A percentile compares a stretch with the other conserved stretches of the same genome.
Conservation (phyloP, 2,113 vertebrate species). For the Brachyhypopomus gauderio region DNA sequence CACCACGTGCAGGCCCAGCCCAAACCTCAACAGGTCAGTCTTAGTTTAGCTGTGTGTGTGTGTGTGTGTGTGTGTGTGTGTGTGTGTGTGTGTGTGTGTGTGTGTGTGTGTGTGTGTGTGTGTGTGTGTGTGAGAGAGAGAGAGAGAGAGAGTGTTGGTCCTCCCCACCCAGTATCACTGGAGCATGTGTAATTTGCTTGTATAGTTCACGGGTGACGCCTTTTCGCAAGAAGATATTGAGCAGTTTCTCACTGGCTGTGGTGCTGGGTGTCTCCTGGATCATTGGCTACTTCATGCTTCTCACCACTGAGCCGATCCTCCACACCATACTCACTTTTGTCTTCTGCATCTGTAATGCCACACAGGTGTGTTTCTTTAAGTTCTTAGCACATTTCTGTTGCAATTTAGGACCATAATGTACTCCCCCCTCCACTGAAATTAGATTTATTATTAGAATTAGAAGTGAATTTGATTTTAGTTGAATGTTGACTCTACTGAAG, state of each 20-base stretch:
- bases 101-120: too few species aligned
- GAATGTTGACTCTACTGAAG: not conserved
- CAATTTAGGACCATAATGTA: too few species aligned
- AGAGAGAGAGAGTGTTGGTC: too few species aligned
- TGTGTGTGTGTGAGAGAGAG: too few species aligned
- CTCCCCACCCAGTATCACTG: too few species aligned
- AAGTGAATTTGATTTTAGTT: not conserved
- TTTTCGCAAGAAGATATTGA: conserved; percentile 63
- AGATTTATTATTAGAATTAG: too few species aligned
- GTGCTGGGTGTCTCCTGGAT: conserved; percentile 73
- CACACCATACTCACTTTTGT: conserved; percentile 63
- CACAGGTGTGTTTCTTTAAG: conserved; percentile 57
- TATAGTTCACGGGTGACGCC: conserved; percentile 57
- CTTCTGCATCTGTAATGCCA: conserved; percentile 73
- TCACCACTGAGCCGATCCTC: conserved; percentile 23
- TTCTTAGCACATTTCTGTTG: not conserved
- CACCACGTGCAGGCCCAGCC: conserved; percentile 61
- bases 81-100: too few species aligned
- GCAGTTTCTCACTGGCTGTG: conserved; percentile 63
- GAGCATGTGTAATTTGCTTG: conserved; percentile 17
- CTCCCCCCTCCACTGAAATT: not conserved
- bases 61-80: too few species aligned
- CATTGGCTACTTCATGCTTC: conserved; percentile 68
- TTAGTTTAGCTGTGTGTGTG: not conserved
- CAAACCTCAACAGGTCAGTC: not conserved